Conservation (phyloP, 2,797 vertebrate species). For the Salarias fasciatus region DNA sequence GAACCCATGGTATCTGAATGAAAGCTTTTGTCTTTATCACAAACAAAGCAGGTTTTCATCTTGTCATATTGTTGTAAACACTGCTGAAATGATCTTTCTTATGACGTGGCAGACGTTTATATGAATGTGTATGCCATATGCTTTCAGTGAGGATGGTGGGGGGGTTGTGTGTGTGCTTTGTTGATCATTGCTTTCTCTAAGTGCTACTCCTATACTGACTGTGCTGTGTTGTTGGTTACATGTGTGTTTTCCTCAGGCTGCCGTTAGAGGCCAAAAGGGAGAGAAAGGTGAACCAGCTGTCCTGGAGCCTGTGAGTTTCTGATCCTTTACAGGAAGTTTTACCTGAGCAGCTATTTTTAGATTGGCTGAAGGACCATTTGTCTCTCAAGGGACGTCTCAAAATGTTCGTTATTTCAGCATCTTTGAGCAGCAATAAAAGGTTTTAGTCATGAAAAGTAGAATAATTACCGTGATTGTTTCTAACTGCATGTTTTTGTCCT, state of each 20-base stretch:
- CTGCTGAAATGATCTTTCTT: background rate
- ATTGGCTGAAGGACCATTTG: background rate
- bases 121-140: background rate
- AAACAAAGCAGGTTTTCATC: constrained; percentile 34
- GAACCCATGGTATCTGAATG: constrained; percentile 24
- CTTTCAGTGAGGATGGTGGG: background rate
- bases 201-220: constrained; percentile 69
- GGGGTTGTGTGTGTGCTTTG: no score
- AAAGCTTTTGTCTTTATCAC: constrained; percentile 11
- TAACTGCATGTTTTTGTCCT: no score
- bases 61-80: constrained; percentile 1
- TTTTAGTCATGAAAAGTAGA: no score
- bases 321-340: no score
- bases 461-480: no score
- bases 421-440: no score
- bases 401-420: no score
- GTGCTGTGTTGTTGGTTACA: constrained; percentile 83
- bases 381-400: no score
- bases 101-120: background rate
- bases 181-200: no score
- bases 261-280: constrained; percentile 87
- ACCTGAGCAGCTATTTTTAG: no score
- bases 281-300: constrained; percentile 93
- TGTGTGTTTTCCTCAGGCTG: constrained; percentile 90
- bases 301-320: constrained; percentile 89